Evolutionary conservation across 2,113 vertebrate genomes (phyloP), one percentile per base, ranked within the genome.

Genomic region (Mohoua ochrocephala): DNA sequence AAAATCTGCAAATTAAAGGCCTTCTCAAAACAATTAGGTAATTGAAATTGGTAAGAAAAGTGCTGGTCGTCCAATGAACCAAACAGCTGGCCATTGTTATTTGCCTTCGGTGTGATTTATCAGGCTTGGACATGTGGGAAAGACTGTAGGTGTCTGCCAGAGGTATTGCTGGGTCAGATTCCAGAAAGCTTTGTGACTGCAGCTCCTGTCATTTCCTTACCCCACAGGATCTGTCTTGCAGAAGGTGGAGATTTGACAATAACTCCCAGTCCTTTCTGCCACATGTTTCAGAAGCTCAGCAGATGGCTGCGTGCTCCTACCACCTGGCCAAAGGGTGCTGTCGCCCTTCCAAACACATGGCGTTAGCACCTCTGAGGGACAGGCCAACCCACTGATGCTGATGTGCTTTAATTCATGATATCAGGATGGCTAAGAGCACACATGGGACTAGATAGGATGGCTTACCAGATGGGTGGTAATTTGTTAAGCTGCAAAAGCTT

Each of bases 381-480:
- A 86, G 69, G 39, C 71, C 86, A 87, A 39, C 86, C 92, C 89
- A 71, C 86, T 9, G 28, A 67, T 52, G 93, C 45, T 92, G 93
- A 84, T 95, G 86, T 87, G 69, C 89, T 92, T 74, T 75, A 93
- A 77, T 85, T 91, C 60, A 81, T 1, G 0, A 6, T 78, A 33
- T 47, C 85, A 89, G 69, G 39, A 91, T 26, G 31, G 76, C 64
- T 92, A 75, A 95, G 91, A 89, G 86, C 52, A 80, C 94, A 87
- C 94, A 78, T 47, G 91, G 91, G 94, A 86, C 86, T 86, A 60
- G 80, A 84, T 52, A 44, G 4, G 80, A 92, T 50, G 73, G 84
- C 35, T 95, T 91, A 95, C 83, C 96, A 97, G 94, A 96, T 97
- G 91, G 95, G 80, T 95, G 77, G 76, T 89, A 95, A 96, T 96